These are phyloP conservation scores for Antheraea yamamai DNA, from an alignment of 2,888 invertebrate genomes.

Conservation along the genomic window DNA sequence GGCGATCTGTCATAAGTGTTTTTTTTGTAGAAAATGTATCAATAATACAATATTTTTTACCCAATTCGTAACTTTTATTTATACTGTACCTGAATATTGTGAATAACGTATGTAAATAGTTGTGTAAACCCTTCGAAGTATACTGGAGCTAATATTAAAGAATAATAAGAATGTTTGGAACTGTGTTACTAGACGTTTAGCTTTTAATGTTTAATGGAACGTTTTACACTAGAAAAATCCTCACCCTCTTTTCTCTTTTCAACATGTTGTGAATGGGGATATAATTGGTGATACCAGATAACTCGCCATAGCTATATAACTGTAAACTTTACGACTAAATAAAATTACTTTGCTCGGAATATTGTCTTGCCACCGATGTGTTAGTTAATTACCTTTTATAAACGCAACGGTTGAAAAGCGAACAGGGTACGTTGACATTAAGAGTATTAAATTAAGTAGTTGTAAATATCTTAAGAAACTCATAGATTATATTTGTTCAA, in stretches of 20 bases:
- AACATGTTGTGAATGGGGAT: slow-evolving; percentile 70
- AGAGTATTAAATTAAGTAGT: slow-evolving; percentile 68
- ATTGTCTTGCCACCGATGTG: slow-evolving; percentile 60
- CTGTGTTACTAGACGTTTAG: slow-evolving; percentile 77
- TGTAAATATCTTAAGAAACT: slow-evolving; percentile 77
- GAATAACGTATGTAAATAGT: slow-evolving; percentile 34
- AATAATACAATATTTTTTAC: background rate
- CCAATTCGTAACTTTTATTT: slow-evolving; percentile 29
- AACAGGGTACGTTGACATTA: slow-evolving; percentile 78
- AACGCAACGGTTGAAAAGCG: slow-evolving; percentile 80
- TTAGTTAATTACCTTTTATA: slow-evolving; percentile 48
- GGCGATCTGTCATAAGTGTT: background rate
- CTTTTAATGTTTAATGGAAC: slow-evolving; percentile 41
- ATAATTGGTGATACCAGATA: slow-evolving; percentile 1
- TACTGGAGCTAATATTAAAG: background rate
- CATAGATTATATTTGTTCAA: slow-evolving; percentile 80
- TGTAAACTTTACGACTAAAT: slow-evolving; percentile 27
- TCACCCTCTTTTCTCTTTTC: slow-evolving; percentile 77
- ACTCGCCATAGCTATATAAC: slow-evolving; percentile 31
- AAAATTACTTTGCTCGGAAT: slow-evolving; percentile 27
- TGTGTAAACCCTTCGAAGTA: slow-evolving; percentile 20
- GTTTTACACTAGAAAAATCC: slow-evolving; percentile 35
- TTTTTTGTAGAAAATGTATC: background rate
- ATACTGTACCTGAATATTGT: slow-evolving; percentile 63
- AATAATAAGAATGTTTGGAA: slow-evolving; percentile 61